A percentile compares a stretch with the other conserved stretches of the same genome.
Conservation (phyloP, 2,888 invertebrate genomes). For the Athripsodes cinereus region DNA sequence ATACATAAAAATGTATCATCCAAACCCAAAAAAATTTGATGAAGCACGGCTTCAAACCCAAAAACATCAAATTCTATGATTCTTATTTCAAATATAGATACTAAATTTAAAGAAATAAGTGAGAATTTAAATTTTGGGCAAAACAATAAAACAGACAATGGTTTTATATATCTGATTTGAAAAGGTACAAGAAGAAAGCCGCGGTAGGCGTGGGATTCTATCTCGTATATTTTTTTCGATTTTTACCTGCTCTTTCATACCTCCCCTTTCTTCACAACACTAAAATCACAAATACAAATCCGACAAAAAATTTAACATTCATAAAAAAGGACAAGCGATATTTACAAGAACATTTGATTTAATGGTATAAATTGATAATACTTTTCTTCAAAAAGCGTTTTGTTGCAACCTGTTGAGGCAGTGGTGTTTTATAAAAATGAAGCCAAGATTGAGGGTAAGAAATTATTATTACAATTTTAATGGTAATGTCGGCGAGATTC, state of each 20-base stretch:
- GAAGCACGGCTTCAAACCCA: too few relatives aligned
- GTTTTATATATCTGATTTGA: slow-evolving; percentile 5
- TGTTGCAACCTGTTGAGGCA: too few relatives aligned
- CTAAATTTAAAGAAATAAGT: not conserved
- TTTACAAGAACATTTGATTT: too few relatives aligned
- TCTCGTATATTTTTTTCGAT: slow-evolving; percentile 12
- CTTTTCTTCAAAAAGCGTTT: too few relatives aligned
- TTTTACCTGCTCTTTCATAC: slow-evolving; percentile 12
- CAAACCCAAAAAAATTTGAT: too few relatives aligned
- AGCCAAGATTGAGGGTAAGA: not conserved
- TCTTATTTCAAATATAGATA: too few relatives aligned
- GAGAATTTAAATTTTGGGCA: too few relatives aligned
- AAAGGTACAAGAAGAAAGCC: slow-evolving; percentile 12
- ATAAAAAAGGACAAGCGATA: not conserved
- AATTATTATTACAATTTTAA: not conserved
- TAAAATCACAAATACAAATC: not conserved
- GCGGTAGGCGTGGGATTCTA: slow-evolving; percentile 12
- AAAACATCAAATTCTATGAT: too few relatives aligned
- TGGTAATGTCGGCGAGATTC: not conserved
- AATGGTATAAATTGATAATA: too few relatives aligned
- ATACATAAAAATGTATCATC: too few relatives aligned
- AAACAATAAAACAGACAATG: too few relatives aligned
- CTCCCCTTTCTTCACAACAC: not conserved
- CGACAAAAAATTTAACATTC: not conserved
- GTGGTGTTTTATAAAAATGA: too few relatives aligned